Conservation (phyloP, 2,113 vertebrate genomes). For the Phasianus colchicus region DNA sequence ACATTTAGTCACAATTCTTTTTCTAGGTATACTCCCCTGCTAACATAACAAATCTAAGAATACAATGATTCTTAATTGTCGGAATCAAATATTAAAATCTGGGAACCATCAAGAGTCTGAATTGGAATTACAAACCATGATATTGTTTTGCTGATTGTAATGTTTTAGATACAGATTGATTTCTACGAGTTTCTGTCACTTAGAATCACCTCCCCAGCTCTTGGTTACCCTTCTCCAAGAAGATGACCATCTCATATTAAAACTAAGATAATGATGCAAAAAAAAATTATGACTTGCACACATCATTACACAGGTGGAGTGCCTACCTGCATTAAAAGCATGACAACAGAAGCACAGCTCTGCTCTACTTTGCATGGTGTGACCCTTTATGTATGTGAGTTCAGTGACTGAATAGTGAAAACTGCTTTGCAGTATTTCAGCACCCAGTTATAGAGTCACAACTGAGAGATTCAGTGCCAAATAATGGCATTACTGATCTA, state of each 20-base stretch:
- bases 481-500: not conserved
- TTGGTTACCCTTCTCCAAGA: not conserved
- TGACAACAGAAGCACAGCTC: not conserved
- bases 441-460: not conserved
- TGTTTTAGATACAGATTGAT: not conserved
- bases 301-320: not conserved
- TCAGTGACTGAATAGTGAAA: slow-evolving; percentile 9
- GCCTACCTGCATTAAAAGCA: not conserved
- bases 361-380: not conserved
- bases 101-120: not conserved
- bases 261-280: not conserved
- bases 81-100: slow-evolving; percentile 1
- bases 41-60: not conserved
- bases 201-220: not conserved
- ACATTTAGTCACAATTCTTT: not conserved
- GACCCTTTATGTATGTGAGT: not conserved
- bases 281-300: not conserved
- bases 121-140: not conserved
- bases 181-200: not conserved
- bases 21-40: not conserved
- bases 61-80: not conserved
- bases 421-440: not conserved
- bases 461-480: not conserved
- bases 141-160: not conserved
- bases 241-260: not conserved